phyloP scores from a whole-genome alignment of 2,113 vertebrate genomes.

The Accipiter virgatus region DNA sequence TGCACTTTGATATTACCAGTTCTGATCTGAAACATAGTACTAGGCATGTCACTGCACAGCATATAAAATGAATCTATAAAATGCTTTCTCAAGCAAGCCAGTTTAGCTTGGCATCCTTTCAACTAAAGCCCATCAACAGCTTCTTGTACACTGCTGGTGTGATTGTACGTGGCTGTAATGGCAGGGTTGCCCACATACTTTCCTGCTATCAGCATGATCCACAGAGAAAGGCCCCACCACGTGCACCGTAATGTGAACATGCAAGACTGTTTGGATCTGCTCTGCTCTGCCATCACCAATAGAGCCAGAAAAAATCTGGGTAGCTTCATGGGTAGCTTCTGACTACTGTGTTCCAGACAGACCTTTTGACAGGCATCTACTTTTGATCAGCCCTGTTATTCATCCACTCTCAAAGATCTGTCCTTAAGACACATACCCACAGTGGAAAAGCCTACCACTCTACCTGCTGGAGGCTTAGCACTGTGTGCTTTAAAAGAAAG shows the following conservation, averaged over 20 bases:
- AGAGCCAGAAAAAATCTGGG: not conserved
- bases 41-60: not conserved
- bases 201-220: not conserved
- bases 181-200: not conserved
- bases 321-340: not conserved
- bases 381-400: not conserved
- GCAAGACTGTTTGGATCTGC: not conserved
- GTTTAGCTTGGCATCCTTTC: not conserved
- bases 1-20: not conserved
- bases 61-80: not conserved
- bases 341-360: not conserved
- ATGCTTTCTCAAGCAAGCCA: not conserved
- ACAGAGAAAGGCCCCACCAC: not conserved
- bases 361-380: not conserved
- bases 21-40: not conserved
- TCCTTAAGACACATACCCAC: not conserved
- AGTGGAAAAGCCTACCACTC: not conserved
- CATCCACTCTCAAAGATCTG: not conserved
- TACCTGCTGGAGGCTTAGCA: not conserved
- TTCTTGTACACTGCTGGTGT: not conserved
- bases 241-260: accelerated
- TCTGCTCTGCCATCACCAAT: not conserved
- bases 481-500: not conserved
- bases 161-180: not conserved
- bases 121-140: not conserved